These are phyloP conservation scores for Rattus norvegicus DNA, from an alignment of 2,113 vertebrate species.

Conservation along the genomic window GRCr8 NC_086033.1:34979501-34980000, in stretches of 20 bases:
- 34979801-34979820: background rate
- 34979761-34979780: constrained; percentile 20
- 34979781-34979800: background rate
- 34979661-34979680: background rate
- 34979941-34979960: background rate
- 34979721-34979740: constrained; percentile 13
- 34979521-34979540: too few species aligned
- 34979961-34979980: too few species aligned
- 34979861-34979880: background rate
- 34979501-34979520: too few species aligned
- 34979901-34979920: background rate
- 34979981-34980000: background rate
- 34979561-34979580: too few species aligned
- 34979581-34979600: too few species aligned
- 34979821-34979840: background rate
- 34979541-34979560: too few species aligned
- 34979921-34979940: background rate
- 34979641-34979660: background rate
- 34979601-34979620: background rate
- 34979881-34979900: background rate
- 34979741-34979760: constrained; percentile 2
- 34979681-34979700: background rate
- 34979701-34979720: background rate
- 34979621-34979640: background rate
- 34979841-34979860: background rate